Conservation (phyloP, 2,888 invertebrate species). For the Yponomeuta malinellus region DNA sequence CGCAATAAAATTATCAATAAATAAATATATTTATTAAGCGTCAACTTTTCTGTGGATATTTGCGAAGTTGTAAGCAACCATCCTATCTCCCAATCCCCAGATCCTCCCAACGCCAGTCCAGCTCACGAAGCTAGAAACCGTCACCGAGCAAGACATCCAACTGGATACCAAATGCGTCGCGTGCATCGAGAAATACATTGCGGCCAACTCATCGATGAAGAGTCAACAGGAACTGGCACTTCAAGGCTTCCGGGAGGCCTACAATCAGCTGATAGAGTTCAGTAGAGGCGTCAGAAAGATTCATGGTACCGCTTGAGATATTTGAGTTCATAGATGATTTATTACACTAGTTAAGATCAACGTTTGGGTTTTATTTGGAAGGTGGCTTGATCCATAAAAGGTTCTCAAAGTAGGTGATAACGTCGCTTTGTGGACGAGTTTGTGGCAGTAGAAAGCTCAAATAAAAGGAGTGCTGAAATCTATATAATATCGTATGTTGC, state of each 20-base stretch:
- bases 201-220: constrained; percentile 78
- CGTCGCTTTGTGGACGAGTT: too few relatives aligned
- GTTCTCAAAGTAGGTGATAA: too few relatives aligned
- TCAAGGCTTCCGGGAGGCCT: constrained; percentile 82
- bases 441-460: too few relatives aligned
- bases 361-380: constrained; percentile 23
- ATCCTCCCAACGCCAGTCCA: constrained; percentile 59
- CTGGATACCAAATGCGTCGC: constrained; percentile 73
- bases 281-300: constrained; percentile 80
- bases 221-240: constrained; percentile 81
- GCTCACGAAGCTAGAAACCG: constrained; percentile 56
- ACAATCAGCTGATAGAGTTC: constrained; percentile 74
- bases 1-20: too few relatives aligned
- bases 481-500: too few relatives aligned
- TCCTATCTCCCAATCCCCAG: constrained; percentile 29
- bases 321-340: constrained; percentile 15
- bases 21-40: too few relatives aligned
- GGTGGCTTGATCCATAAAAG: too few relatives aligned
- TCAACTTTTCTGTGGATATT: too few relatives aligned
- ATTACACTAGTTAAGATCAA: constrained; percentile 43
- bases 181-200: constrained; percentile 78
- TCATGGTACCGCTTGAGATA: constrained; percentile 71
- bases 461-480: too few relatives aligned
- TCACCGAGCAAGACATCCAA: constrained; percentile 71
- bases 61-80: too few relatives aligned